Percentiles rank a stretch among this genome's conserved stretches.
Conservation (phyloP, 53 echinoderm and acorn worm species). For the Arbacia lixula region DNA sequence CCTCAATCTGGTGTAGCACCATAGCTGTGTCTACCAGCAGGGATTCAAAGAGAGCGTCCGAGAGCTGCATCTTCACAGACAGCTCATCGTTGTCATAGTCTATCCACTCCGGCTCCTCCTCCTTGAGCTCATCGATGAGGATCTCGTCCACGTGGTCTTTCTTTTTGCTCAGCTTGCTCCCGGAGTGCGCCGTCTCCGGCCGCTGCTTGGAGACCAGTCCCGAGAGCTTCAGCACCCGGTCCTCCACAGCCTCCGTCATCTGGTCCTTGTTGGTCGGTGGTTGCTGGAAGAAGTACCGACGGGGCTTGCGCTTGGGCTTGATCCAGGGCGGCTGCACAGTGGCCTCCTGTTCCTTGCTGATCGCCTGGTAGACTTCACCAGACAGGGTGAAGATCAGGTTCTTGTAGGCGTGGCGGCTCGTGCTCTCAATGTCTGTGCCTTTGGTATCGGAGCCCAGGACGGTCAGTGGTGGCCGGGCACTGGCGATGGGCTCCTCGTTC, state of each 20-base stretch:
- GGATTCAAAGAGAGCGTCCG: conserved; percentile 87
- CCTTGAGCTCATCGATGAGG: conserved; percentile 86
- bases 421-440: conserved; percentile 88
- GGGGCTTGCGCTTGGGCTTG: conserved; percentile 85
- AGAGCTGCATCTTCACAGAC: conserved; percentile 94
- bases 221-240: conserved; percentile 58
- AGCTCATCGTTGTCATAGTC: conserved; percentile 96
- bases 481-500: conserved; percentile 48
- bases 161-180: conserved; percentile 69
- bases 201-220: conserved; percentile 67
- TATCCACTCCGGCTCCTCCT: conserved; percentile 96
- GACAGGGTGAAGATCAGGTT: conserved; percentile 81
- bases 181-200: conserved; percentile 27
- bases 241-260: conserved; percentile 65
- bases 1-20: conserved; percentile 76
- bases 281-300: conserved; percentile 75
- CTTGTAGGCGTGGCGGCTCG: conserved; percentile 88
- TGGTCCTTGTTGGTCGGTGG: conserved; percentile 70
- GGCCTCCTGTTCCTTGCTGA: conserved; percentile 74
- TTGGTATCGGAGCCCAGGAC: conserved; percentile 84
- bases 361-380: conserved; percentile 84
- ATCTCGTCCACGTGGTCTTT: conserved; percentile 98
- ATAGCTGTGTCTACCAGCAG: conserved; percentile 85
- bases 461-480: conserved; percentile 53
- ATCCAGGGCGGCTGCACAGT: conserved; percentile 85